These are phyloP conservation scores for Eulemur macaco DNA, from an alignment of 2,113 vertebrate genomes.

Conservation along the genomic window DNA sequence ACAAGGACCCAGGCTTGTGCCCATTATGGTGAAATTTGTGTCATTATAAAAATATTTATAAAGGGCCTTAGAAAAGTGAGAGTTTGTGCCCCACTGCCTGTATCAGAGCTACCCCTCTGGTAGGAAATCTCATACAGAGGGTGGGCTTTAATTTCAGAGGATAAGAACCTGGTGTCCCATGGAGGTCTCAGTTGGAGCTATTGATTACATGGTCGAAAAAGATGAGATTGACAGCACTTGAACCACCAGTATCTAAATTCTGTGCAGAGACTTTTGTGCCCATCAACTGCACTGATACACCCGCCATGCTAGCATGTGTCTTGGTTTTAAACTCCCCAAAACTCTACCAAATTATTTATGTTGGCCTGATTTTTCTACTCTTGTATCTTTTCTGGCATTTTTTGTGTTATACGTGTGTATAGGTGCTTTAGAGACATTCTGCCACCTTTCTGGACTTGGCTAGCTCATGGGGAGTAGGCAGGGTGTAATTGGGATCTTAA, in stretches of 20 bases:
- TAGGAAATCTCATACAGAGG: slow-evolving; percentile 72
- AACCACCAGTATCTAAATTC: neutral
- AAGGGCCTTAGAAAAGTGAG: slow-evolving; percentile 39
- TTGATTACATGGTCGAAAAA: neutral
- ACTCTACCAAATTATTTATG: slow-evolving; percentile 42
- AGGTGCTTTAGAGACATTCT: slow-evolving; percentile 26
- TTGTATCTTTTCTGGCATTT: slow-evolving; percentile 36
- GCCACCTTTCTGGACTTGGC: slow-evolving; percentile 8
- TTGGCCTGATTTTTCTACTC: slow-evolving; percentile 16
- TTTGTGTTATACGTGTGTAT: slow-evolving; percentile 19
- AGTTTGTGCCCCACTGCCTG: slow-evolving; percentile 65
- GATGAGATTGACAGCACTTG: slow-evolving; percentile 14
- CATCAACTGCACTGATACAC: neutral
- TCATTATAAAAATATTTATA: slow-evolving; percentile 61
- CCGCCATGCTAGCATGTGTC: neutral
- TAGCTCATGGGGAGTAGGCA: slow-evolving; percentile 18
- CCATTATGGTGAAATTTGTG: slow-evolving; percentile 32
- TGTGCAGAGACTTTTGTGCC: slow-evolving; percentile 3
- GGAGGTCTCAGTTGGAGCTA: slow-evolving; percentile 29
- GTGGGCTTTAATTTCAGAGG: slow-evolving; percentile 65
- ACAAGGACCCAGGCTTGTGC: neutral
- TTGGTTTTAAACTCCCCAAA: slow-evolving; percentile 35
- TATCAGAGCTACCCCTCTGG: slow-evolving; percentile 41
- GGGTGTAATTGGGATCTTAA: slow-evolving; percentile 62
- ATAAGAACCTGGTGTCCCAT: slow-evolving; percentile 56